Evolutionary conservation across 2,888 invertebrate species (phyloP).

Genomic region (Orthonychiurus folsomi): DNA sequence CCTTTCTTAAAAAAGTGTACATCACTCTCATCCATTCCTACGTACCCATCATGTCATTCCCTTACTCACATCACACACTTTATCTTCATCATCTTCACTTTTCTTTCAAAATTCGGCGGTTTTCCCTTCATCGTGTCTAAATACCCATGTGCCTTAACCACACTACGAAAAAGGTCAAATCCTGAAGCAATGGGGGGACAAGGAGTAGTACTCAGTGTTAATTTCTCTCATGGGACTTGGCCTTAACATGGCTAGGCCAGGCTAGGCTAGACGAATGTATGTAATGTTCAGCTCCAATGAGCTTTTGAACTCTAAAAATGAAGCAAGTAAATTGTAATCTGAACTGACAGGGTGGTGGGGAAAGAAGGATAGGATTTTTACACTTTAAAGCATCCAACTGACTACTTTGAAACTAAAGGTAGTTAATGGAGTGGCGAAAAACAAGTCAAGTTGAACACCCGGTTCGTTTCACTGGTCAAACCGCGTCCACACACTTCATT

Average conservation of each 20-base stretch:
- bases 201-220: too few relatives aligned
- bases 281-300: not conserved
- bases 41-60: not conserved
- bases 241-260: too few relatives aligned
- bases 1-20: not conserved
- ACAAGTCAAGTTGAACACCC: slow-evolving; percentile 29
- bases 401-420: slow-evolving; percentile 1
- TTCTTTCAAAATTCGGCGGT: slow-evolving; percentile 1
- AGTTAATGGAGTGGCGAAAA: slow-evolving; percentile 32
- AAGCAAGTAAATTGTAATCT: slow-evolving; percentile 21
- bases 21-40: not conserved
- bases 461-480: slow-evolving; percentile 13
- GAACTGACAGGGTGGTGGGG: slow-evolving; percentile 22
- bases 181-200: too few relatives aligned
- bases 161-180: too few relatives aligned
- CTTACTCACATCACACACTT: not conserved
- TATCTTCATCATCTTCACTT: not conserved
- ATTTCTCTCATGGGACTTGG: not conserved
- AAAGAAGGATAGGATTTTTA: slow-evolving; percentile 8
- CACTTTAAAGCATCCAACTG: too few relatives aligned
- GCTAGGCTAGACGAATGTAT: not conserved
- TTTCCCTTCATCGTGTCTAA: slow-evolving; percentile 1
- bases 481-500: slow-evolving; percentile 17
- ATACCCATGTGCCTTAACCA: not conserved
- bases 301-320: slow-evolving; percentile 2